A percentile compares a stretch with the other conserved stretches of the same genome.
Evolutionary conservation across 2,888 invertebrate genomes (phyloP).

Genomic region (Tenthredo notha): DNA sequence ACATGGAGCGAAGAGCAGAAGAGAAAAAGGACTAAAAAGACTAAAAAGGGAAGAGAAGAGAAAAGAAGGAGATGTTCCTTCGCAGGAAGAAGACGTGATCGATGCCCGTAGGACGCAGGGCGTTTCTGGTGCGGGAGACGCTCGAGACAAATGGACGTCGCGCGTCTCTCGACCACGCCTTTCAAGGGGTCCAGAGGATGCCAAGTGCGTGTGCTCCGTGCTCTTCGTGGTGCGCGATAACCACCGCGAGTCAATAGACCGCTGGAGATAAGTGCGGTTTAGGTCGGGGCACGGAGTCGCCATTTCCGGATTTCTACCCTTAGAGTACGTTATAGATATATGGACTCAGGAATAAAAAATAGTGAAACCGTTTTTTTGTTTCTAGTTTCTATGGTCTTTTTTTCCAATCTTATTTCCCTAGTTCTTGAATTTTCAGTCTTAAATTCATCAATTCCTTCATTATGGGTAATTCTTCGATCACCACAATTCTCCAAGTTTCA

Average conservation of each 20-base stretch:
- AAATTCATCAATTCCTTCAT: background rate
- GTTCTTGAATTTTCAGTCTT: background rate
- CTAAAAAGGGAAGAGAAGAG: background rate
- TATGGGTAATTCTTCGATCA: background rate
- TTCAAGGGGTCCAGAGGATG: conserved; percentile 64
- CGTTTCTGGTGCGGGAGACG: conserved; percentile 78
- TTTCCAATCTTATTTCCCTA: background rate
- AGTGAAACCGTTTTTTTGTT: background rate
- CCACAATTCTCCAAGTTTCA: background rate
- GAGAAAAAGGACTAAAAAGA: background rate
- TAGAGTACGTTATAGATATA: background rate
- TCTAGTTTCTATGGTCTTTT: background rate
- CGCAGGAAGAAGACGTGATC: conserved; percentile 76
- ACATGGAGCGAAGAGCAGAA: background rate
- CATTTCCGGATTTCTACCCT: conserved; percentile 38
- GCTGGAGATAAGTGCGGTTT: conserved; percentile 44
- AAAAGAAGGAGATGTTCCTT: conserved; percentile 62
- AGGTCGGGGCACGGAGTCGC: conserved; percentile 22
- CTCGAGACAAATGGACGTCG: conserved; percentile 79
- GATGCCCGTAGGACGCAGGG: conserved; percentile 78
- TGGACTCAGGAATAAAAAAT: background rate
- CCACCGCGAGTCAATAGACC: conserved; percentile 47
- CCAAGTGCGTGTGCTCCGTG: conserved; percentile 56
- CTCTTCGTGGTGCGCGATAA: conserved; percentile 44
- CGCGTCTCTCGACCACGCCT: conserved; percentile 78